Base-by-base conservation (phyloP, 2,113 vertebrate species). In the Strigops habroptila region DNA sequence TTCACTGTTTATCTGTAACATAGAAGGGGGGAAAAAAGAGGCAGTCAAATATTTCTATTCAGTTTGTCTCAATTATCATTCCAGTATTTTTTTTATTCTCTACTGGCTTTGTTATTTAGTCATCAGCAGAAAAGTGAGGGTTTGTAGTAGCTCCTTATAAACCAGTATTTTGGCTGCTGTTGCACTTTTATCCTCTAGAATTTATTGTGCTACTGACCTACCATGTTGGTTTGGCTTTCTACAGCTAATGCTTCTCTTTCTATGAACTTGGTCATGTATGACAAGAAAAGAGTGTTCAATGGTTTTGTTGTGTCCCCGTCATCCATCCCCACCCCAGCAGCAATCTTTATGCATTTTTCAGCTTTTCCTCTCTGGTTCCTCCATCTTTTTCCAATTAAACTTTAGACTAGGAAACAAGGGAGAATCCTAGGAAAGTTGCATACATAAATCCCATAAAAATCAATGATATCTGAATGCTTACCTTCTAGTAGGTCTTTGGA, bases 271-370 rank as follows among this genome's bases (percentile, higher is more conserved):
- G 41, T 60, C 19, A 39, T 11, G 7, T 21, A 44, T 10, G 31
- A 68, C 21, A 79, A 76, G 18, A 86, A 46, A 73, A 63, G 5
- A 10, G 4, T 8, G 11, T 27, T 4, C 16, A 1, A 13, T 48
- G 33, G 23, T 44, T 53, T 8, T 27, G n/a, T 41, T 17, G 4
- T 18, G 16, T 14, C 7, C 30, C 4, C 0, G 7, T 22, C 18
- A 6, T 6, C 13, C 3, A 1, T 39, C 3, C 3, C 10, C 3
- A 15, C 3, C 27, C 30, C 2, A 4, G 7, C 24, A 49, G 21
- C 11, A 41, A 12, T 41, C 5, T 81, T 71, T 49, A 22, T 62
- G 35, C 23, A 25, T 28, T 85, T 75, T 91, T 62, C 25, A 67
- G 5, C 5, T 18, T 57, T 88, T 87, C 16, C 6, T 87, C 10